A percentile compares a stretch with the other conserved stretches of the same genome.
Conservation (phyloP, 2,797 vertebrate genomes). For the Phalanger gymnotis region DNA sequence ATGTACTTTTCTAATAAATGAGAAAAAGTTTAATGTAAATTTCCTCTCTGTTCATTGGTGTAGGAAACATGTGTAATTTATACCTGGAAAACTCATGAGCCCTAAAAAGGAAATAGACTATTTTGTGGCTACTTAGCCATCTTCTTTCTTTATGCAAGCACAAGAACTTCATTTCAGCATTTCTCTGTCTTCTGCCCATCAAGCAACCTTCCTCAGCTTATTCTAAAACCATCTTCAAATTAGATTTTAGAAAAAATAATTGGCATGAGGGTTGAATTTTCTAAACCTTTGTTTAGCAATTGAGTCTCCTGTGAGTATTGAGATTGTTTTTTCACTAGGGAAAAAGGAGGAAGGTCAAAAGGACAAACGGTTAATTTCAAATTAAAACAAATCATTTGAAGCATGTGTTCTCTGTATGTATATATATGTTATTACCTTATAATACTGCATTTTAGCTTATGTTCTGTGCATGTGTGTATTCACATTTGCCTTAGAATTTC, state of each 20-base stretch:
- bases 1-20: constrained; percentile 21
- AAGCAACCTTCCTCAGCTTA: background rate
- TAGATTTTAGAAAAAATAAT: background rate
- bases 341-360: background rate
- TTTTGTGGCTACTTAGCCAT: background rate
- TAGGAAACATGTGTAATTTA: background rate
- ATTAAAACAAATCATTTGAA: background rate
- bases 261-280: background rate
- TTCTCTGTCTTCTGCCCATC: background rate
- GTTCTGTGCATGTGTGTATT: too few relatives aligned
- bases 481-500: background rate
- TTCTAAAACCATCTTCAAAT: background rate
- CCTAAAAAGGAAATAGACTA: background rate
- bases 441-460: background rate
- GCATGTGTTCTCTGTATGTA: background rate
- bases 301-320: background rate
- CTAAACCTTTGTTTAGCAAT: background rate
- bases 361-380: background rate
- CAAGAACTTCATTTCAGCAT: background rate
- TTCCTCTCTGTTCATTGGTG: background rate
- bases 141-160: background rate
- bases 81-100: background rate
- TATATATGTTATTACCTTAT: background rate
- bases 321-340: background rate
- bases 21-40: constrained; percentile 40